Evolutionary conservation across 2,113 vertebrate genomes (phyloP), one percentile per base, ranked within the genome.

Genomic region (Otolemur garnettii): DNA sequence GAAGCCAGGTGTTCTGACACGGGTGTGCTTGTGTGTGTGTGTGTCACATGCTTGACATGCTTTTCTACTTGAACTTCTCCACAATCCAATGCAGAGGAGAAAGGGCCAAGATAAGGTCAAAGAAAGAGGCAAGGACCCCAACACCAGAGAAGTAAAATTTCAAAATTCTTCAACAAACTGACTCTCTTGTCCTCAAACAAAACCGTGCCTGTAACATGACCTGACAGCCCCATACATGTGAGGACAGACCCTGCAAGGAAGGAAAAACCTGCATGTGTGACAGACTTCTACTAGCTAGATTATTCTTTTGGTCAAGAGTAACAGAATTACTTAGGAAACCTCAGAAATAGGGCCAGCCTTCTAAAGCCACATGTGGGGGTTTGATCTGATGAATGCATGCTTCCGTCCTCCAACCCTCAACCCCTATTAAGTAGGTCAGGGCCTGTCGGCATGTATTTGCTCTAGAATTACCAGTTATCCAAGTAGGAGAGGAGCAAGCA

Each of bases 31-130:
- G n/a, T 74, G 42, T 33, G 4, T 22, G 4, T 21, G 1, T 42
- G 6, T 38, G 30, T 69, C 45, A 95, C 82, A 86, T 72, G 21
- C 14, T 53, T 64, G 55, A 55, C 17, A 9, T 24, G 33, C 42
- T 81, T 81, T 91, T 91, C 93, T 89, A 35, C 11, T 84, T 72
- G 21, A 64, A 69, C 12, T 42, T 90, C 50, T 72, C 89, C 45
- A n/a, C 0, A 50, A 33, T 80, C 10, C 50, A 69, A 8, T 86
- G 42, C 72, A 14, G 33, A 64, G 74, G 88, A 64, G 68, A 88
- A 68, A 11, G 55, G 12, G 12, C 45, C 85, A 81, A 88, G 33
- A 79, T 59, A 78, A 95, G 79, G 28, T 22, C 6, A 45, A 89
- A 85, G n/a, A 75, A 81, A 53, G 33, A 71, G 57, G 35, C 57